phyloP scores from a whole-genome alignment of 2,113 vertebrate genomes.

The Ictalurus punctatus region DNA sequence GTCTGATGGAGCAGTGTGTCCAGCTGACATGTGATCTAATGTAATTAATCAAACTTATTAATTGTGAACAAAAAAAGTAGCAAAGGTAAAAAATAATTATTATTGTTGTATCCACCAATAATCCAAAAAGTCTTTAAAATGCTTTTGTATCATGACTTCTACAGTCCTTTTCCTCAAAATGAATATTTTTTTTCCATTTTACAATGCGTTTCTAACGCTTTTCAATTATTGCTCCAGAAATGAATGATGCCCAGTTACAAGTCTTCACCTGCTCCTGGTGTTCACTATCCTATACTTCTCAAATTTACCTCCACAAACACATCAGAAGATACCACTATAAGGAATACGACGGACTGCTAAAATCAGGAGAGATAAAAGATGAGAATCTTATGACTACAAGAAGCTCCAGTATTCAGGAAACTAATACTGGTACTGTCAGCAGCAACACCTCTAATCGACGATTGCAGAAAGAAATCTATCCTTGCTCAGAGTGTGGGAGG shows the following conservation, averaged over 20 bases:
- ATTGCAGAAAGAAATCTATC: background rate
- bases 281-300: background rate
- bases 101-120: too few species aligned
- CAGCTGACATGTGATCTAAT: background rate
- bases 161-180: background rate
- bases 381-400: background rate
- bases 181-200: background rate
- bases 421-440: background rate
- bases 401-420: background rate
- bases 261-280: constrained; percentile 9
- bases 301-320: constrained; percentile 1
- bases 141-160: background rate
- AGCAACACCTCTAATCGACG: background rate
- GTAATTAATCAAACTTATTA: background rate
- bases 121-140: too few species aligned
- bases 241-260: background rate
- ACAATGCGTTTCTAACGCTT: background rate
- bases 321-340: background rate
- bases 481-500: background rate
- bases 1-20: too few species aligned
- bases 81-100: too few species aligned
- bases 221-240: background rate
- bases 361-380: background rate
- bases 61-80: too few species aligned
- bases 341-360: background rate